Base-by-base conservation (phyloP, 2,797 vertebrate genomes). In the Acipenser oxyrinchus region DNA sequence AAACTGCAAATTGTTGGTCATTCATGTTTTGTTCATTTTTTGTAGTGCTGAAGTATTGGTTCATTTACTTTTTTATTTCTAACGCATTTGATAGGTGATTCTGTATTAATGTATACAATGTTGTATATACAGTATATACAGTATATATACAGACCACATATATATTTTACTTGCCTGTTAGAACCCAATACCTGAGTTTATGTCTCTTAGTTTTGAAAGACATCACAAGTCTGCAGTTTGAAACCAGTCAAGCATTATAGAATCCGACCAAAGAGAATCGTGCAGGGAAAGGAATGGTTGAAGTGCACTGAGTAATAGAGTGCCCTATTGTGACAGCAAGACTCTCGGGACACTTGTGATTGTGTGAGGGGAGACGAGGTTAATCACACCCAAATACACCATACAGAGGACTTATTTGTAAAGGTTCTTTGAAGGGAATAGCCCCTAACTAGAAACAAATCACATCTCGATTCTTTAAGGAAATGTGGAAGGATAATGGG, bases 331-430 rank as follows among this genome's bases (percentile, higher is more conserved):
- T 62, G 82, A 79, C 69, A 73, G 74, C 74, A 80, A 72, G 80
- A 83, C 78, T 83, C 84, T 85, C 83, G 76, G 82, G 80, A 81
- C 84, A 86, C 81, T 70, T 77, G 82, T 78, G 71, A 82, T 84
- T 83, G 83, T 82, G 81, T 70, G n/a, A 65, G 66, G 75, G 73
- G 76, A 79, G 83, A 78, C 63, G 78, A 85, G 85, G 86, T 87
- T 86, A 88, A 88, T 87, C 82, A 88, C 83, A 83, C 85, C 82
- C 80, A 68, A 71, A 75, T 77, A 81, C 74, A 82, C 84, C 85
- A 84, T 85, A 80, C 83, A 81, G 69, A 78, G 75, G 74, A 72
- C 77, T 81, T 83, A 79, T 84, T 85, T 86, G 79, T 74, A 86
- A 86, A 81, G 81, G 74, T 73, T 77, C 78, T 79, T 78, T 82